Base-by-base conservation (phyloP, 2,888 invertebrate genomes). In the Acanthoscelides obtectus region DNA sequence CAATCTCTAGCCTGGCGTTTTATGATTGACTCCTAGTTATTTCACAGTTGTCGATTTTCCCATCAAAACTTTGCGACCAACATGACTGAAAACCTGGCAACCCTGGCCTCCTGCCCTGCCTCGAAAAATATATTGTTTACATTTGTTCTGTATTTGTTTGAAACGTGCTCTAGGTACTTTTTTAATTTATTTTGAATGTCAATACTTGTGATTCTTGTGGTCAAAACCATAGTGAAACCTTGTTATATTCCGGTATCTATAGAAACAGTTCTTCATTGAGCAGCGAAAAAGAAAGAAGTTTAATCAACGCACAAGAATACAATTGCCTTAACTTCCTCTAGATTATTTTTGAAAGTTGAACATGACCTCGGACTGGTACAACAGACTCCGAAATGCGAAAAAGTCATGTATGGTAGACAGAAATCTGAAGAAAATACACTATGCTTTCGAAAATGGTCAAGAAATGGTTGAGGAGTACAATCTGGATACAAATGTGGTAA, bases 381-480 rank as follows among this genome's bases (percentile, higher is more conserved):
- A 86, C 67, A 82, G 84, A 70, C 82, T 92, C 66, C 84, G 87
- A 79, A 86, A 85, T 72, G 90, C 91, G 0, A 89, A 90, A 79
- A 92, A 91, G 83, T 88, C 89, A 4, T 89, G 89, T 63, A 85
- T 91, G 74, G 86, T 90, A 8, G 88, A 89, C 79, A 87, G 89
- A 72, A 89, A 89, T 85, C 86, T 90, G 68, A 89, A 93, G 81
- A 96, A 96, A 86, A 89, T 96, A 20, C 94, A 94, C 81, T 96
- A 93, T 81, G 91, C 93, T 80, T 91, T 97, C 78, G 87, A 89
- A 63, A 92, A 94, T 88, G 93, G 91, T 0, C 88, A 86, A 76
- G 95, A 96, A 88, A 92, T 97, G 92, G 93, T 93, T 0, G 96
- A 97, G 82, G 96, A 96, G 83, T 97, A 94, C 79, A 92, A 91